A percentile compares a stretch with the other conserved stretches of the same genome.
These are phyloP conservation scores for Cotesia glomerata DNA, from an alignment of 1,140 invertebrate genomes.

Conservation along the genomic window DNA sequence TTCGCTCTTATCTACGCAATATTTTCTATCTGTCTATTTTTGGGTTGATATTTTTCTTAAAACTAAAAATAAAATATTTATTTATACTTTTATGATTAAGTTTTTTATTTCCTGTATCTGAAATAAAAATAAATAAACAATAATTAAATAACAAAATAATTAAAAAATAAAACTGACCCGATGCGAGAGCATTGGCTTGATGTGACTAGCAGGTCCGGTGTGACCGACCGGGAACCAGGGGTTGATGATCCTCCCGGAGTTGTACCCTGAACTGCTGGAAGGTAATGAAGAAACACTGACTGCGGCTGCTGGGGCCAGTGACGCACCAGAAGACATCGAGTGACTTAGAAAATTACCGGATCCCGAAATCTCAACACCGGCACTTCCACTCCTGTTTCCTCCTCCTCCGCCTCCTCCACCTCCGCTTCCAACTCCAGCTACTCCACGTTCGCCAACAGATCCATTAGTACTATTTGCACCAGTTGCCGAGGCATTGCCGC, in stretches of 20 bases:
- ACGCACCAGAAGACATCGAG: slow-evolving; percentile 41
- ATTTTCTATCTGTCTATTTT: too few species aligned
- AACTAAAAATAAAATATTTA: not conserved
- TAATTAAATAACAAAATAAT: not conserved
- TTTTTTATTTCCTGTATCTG: not conserved
- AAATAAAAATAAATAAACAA: not conserved
- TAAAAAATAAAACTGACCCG: slow-evolving; percentile 42
- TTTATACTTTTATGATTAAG: too few species aligned
- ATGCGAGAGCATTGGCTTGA: slow-evolving; percentile 56
- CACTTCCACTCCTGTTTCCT: too few species aligned
- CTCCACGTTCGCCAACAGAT: slow-evolving; percentile 1
- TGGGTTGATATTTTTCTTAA: too few species aligned
- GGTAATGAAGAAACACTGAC: slow-evolving; percentile 43
- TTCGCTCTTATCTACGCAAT: not conserved
- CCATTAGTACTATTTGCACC: slow-evolving; percentile 17
- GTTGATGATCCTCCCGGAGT: slow-evolving; percentile 46
- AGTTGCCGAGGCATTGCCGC: slow-evolving; percentile 31
- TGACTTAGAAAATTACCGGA: slow-evolving; percentile 44
- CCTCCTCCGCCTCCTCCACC: not conserved
- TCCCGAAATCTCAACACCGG: slow-evolving; percentile 37
- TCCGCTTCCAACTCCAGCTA: slow-evolving; percentile 3
- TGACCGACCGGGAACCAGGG: slow-evolving; percentile 56
- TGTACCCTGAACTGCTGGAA: slow-evolving; percentile 45
- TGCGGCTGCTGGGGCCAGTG: slow-evolving; percentile 33
- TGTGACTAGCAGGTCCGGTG: slow-evolving; percentile 41